Evolutionary conservation across 2,113 vertebrate species (phyloP), one percentile per base, ranked within the genome.

Genomic region (Platichthys stellatus): DNA sequence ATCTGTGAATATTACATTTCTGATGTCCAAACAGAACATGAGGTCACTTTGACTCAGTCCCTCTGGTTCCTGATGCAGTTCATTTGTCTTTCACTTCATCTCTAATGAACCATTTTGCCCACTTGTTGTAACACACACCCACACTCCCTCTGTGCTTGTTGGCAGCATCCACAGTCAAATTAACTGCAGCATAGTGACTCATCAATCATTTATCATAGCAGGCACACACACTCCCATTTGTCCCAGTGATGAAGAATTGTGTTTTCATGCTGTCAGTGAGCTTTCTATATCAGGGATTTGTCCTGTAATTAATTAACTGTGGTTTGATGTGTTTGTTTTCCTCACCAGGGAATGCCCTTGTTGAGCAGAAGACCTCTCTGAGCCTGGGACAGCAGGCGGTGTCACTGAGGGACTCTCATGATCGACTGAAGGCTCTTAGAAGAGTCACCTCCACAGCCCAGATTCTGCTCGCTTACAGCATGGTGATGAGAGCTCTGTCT

Each of bases 401-500:
- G 0, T 93, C 92, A 14, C 92, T 95, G 65, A 88, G 89, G 45
- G 93, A 95, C 74, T 86, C 91, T 28, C 92, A 94, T 62, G 94
- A 95, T 61, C 86, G 94, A 78, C 78, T 95, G n/a, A 92, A 93
- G 82, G 94, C 95, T 64, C 79, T 95, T 35, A 92, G 91, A 62
- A 85, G 94, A 66, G 91, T 95, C 59, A 94, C 94, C 6, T 89
- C 91, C 71, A 94, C 94, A 0, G 92, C 94, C 5, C 94, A 95
- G 91, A 94, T 95, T 54, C 88, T 95, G 78, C 85, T 95, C n/a
- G 94, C 94, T 3, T 95, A 95, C 81, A 94, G 90, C 86, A 94
- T 95, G 83, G 94, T 95, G 88, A 95, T 95, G 89, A 94, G 89
- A 67, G 93, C 93, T 5, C 88, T 95, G 47, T 94, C 94, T 66